Evolutionary conservation across 2,797 vertebrate genomes (phyloP), one percentile per base, ranked within the genome.

Genomic region (Parauchenoglanis ngamensis): DNA sequence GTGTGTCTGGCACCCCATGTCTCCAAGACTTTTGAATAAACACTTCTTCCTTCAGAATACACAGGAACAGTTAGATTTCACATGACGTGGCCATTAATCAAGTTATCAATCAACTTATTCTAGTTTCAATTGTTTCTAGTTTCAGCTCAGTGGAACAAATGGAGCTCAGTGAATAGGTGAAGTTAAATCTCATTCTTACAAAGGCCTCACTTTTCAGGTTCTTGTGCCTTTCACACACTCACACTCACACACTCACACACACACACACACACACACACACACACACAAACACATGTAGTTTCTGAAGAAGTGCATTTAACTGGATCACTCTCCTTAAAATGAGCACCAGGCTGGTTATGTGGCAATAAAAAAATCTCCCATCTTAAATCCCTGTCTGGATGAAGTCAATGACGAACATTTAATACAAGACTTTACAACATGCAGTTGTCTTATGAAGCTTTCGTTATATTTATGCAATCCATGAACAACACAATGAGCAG

Each of bases 51-150:
- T 13, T 79, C 54, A 40, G 56, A 79, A 59, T 25, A 79, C 35
- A 79, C 13, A 40, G 4, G 31, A 79, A 59, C 54, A 40, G 54
- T 79, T 79, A 40, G 54, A 57, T 59, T 59, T 44, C 31, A 3
- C 31, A 59, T 79, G 56, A 59, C 56, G 15, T 28, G 11, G 19
- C 77, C 77, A 59, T 79, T 59, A 59, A 79, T 79, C 77, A 59
- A 57, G 19, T 25, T 59, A 57, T 59, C 77, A 79, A 59, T 59
- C 77, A 79, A 79, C 56, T 23, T 57, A 21, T 40, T 57, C 11
- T 57, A 15, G 31, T 59, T 79, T 40, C 21, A 79, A 25, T 10
- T 59, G 8, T 0, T n/a, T n/a, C n/a, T n/a, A n/a, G n/a, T n/a
- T n/a, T n/a, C n/a, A 25, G 77, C 19, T 57, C 77, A 25, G 56